Evolutionary conservation across 92 coral and sea anemone species (phyloP).

Genomic region (Pocillopora meandrina): DNA sequence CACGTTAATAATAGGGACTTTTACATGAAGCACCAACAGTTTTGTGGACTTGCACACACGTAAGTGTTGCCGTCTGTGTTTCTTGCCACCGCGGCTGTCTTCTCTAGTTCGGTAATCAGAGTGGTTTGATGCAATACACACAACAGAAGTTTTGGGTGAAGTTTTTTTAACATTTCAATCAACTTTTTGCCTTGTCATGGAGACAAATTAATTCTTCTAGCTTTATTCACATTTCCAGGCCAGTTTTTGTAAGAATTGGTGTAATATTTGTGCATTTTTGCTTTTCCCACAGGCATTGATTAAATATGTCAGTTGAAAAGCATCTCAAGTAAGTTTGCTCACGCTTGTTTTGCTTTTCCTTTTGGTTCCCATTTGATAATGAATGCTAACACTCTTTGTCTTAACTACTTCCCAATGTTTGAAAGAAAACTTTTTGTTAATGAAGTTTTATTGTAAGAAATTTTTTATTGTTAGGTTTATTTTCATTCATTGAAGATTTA

Average conservation of each 20-base stretch:
- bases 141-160: too few species aligned
- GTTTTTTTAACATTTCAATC: too few species aligned
- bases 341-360: background rate
- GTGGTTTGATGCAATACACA: too few species aligned
- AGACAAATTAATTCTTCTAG: too few species aligned
- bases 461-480: too few species aligned
- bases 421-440: background rate
- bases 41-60: background rate
- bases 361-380: background rate
- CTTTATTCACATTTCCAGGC: background rate
- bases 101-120: too few species aligned
- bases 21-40: background rate
- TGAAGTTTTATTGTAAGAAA: background rate
- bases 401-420: background rate
- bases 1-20: background rate
- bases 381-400: background rate
- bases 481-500: background rate
- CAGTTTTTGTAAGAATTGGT: conserved; percentile 8
- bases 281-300: conserved; percentile 1
- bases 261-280: background rate
- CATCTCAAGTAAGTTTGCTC: background rate
- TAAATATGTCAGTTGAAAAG: background rate
- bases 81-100: background rate
- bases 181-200: too few species aligned
- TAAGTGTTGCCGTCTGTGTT: background rate